Percentiles rank a stretch among this genome's conserved stretches.
Evolutionary conservation across 2,888 invertebrate genomes (phyloP).

Genomic region (Meta bourneti): DNA sequence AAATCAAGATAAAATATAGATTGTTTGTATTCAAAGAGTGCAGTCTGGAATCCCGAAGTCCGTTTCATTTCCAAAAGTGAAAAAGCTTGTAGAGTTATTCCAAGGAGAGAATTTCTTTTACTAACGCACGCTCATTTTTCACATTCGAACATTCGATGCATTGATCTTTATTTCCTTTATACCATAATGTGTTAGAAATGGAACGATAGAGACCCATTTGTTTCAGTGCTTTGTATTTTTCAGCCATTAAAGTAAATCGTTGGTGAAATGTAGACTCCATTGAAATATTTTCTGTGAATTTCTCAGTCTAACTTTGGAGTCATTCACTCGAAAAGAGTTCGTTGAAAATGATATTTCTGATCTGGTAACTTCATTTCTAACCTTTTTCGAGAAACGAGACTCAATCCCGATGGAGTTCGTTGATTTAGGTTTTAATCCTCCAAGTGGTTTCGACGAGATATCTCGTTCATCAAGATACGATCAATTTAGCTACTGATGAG

Average conservation of each 20-base stretch:
- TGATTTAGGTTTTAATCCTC: too few species aligned
- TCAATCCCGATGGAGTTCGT: too few species aligned
- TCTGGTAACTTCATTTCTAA: too few species aligned
- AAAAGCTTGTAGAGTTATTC: conserved; percentile 24
- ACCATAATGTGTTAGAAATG: not conserved
- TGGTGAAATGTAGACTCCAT: not conserved
- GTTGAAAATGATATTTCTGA: too few species aligned
- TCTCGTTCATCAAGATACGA: too few species aligned
- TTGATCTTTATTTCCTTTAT: conserved; percentile 25
- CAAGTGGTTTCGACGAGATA: too few species aligned
- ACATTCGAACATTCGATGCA: conserved; percentile 10
- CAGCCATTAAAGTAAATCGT: not conserved
- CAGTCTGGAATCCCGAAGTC: not conserved
- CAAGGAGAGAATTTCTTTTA: not conserved
- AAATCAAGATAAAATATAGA: not conserved
- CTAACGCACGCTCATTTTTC: not conserved
- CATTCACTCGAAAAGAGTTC: too few species aligned
- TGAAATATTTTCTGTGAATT: too few species aligned
- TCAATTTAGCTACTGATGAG: too few species aligned
- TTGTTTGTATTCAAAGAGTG: not conserved
- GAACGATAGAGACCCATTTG: not conserved
- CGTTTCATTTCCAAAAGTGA: conserved; percentile 11
- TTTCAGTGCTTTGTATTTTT: not conserved
- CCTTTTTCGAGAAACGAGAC: too few species aligned
- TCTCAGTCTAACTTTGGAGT: too few species aligned